Conservation (phyloP, 2,888 invertebrate genomes). For the Lochmaea capreae region DNA sequence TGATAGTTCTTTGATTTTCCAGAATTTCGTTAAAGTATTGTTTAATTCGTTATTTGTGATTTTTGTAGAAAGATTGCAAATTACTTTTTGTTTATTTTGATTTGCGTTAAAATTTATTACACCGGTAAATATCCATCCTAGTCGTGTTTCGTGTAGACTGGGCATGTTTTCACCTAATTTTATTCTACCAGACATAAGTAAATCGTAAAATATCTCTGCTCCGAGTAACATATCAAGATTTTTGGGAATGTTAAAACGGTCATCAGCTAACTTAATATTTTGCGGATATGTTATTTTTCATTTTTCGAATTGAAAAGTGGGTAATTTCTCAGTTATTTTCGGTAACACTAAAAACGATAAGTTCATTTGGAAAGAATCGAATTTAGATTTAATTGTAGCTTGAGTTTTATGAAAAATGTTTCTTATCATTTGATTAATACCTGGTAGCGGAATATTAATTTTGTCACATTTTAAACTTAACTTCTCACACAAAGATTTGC, state of each 20-base stretch:
- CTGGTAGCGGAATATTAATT: background rate
- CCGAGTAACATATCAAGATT: background rate
- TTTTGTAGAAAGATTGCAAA: no score
- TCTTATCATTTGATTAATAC: background rate
- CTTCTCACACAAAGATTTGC: background rate
- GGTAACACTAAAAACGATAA: constrained; percentile 1
- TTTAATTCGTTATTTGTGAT: background rate
- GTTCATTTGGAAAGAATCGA: background rate
- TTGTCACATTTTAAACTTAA: background rate
- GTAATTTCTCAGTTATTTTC: background rate
- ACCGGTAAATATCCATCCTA: background rate
- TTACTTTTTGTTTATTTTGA: background rate
- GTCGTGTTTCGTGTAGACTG: background rate
- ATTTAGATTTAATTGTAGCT: background rate
- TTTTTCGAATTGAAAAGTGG: background rate
- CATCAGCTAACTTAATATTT: background rate
- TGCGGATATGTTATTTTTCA: background rate
- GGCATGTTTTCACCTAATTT: background rate
- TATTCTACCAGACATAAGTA: background rate
- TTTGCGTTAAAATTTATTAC: background rate
- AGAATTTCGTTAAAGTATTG: background rate
- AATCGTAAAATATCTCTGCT: background rate
- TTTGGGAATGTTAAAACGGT: background rate
- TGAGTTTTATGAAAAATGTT: background rate
- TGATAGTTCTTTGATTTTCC: background rate